Evolutionary conservation across 2,888 invertebrate species (phyloP).

Genomic region (Drosophila picticornis): DNA sequence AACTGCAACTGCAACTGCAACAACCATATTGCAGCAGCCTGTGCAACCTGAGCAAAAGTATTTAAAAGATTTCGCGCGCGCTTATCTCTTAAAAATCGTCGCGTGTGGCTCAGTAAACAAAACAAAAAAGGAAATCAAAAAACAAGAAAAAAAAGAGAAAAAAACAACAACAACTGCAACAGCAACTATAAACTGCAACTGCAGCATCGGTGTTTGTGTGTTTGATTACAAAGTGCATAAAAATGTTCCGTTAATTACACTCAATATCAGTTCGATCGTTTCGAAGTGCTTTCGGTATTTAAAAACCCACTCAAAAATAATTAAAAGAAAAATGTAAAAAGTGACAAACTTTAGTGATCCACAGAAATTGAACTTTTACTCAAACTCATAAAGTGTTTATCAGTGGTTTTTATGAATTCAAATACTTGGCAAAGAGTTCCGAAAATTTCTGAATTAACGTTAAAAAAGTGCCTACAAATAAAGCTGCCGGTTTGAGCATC

Average conservation of each 20-base stretch:
- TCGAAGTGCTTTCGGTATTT: constrained; percentile 7
- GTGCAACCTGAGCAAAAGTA: constrained; percentile 48
- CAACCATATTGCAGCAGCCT: constrained; percentile 28
- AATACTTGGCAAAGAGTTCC: background rate
- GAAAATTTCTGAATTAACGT: constrained; percentile 1
- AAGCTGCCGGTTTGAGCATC: background rate
- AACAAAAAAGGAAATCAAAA: constrained; percentile 3
- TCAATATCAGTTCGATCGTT: constrained; percentile 25
- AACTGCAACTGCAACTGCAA: constrained; percentile 30
- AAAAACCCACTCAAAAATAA: background rate
- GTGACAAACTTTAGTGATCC: constrained; percentile 19
- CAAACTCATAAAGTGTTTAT: constrained; percentile 17
- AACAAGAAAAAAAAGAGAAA: constrained; percentile 9
- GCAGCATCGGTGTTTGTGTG: constrained; percentile 20
- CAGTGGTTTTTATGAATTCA: background rate
- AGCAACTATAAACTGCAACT: constrained; percentile 39
- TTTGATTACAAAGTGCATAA: constrained; percentile 29
- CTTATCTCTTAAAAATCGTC: constrained; percentile 50
- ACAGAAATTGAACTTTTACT: constrained; percentile 10
- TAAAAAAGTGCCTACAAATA: constrained; percentile 1
- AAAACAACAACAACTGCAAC: constrained; percentile 29
- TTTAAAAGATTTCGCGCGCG: constrained; percentile 61
- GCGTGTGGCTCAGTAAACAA: constrained; percentile 55
- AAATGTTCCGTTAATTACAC: constrained; percentile 33
- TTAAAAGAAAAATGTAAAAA: background rate